Evolutionary conservation across 1,140 invertebrate species (phyloP), one percentile per base, ranked within the genome.

Genomic region (Papilio polyxenes): DNA sequence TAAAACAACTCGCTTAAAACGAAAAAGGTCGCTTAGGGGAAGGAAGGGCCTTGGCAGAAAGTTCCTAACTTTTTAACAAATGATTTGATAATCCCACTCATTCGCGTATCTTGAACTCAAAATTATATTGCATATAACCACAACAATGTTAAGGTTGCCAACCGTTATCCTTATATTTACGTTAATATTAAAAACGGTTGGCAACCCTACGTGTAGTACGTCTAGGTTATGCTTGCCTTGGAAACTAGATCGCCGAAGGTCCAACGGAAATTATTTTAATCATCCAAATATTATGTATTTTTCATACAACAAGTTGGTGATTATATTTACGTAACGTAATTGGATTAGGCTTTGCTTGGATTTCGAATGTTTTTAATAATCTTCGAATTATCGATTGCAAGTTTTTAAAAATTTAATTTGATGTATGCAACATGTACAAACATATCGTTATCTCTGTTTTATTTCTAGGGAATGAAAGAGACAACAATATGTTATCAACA

Each of bases 321-420:
- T 37, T 56, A 56, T n/a, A 56, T 56, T 20, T 37, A 17, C 65
- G 6, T 72, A 7, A 37, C 11, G 23, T 69, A 69, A 69, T 37
- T 37, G 23, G 31, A 37, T 72, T 37, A 40, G 31, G 31, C 2
- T 72, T 72, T 17, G 31, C 37, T 72, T 17, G 37, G 23, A 72
- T 72, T 37, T 72, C 31, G 11, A 72, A 37, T 13, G 31, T 17
- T 72, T 65, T 65, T 65, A 65, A 65, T 37, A 65, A 65, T 31
- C 31, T 15, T 65, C 23, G 62, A 65, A 13, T 59, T 59, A 20
- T 20, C n/a, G n/a, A 20, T 13, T 37, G 23, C 31, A 7, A 72
- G 65, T 72, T 72, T 72, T 31, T 37, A 72, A 72, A 37, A 13
- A 72, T 72, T 40, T 11, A 17, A 72, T 37, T 72, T 72, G 65